Percentiles rank a stretch among this genome's conserved stretches.
Evolutionary conservation across 2,797 vertebrate species (phyloP).

Genomic region (Gambelia wislizenii): DNA sequence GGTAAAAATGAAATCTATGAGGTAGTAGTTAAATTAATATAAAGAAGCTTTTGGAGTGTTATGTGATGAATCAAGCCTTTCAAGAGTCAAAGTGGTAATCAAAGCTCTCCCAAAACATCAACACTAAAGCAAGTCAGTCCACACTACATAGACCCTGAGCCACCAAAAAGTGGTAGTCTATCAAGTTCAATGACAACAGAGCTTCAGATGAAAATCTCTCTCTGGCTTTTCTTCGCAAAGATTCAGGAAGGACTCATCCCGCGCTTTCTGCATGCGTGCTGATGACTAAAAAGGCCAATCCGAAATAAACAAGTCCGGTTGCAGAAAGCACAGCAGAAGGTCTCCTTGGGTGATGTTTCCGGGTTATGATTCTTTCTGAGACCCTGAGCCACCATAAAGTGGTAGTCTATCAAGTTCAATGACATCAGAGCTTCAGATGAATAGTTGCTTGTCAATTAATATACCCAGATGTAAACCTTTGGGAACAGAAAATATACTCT

Average conservation of each 20-base stretch:
- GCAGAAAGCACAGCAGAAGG: no score
- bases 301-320: no score
- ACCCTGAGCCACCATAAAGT: neutral
- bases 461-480: neutral
- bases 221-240: no score
- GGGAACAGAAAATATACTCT: neutral
- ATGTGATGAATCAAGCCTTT: neutral
- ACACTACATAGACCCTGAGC: neutral
- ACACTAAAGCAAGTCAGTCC: neutral
- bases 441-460: neutral
- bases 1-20: slow-evolving; percentile 53
- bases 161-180: neutral
- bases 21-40: slow-evolving; percentile 53
- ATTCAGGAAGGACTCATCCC: no score
- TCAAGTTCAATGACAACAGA: neutral
- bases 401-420: neutral
- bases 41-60: slow-evolving; percentile 28
- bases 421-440: neutral
- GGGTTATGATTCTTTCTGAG: no score
- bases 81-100: neutral
- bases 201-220: slow-evolving; percentile 9
- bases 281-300: no score
- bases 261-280: no score
- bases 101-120: neutral
- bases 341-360: no score